A percentile compares a stretch with the other conserved stretches of the same genome.
Evolutionary conservation across 2,797 vertebrate species (phyloP).

Genomic region (Gymnoscopelus microlampas): DNA sequence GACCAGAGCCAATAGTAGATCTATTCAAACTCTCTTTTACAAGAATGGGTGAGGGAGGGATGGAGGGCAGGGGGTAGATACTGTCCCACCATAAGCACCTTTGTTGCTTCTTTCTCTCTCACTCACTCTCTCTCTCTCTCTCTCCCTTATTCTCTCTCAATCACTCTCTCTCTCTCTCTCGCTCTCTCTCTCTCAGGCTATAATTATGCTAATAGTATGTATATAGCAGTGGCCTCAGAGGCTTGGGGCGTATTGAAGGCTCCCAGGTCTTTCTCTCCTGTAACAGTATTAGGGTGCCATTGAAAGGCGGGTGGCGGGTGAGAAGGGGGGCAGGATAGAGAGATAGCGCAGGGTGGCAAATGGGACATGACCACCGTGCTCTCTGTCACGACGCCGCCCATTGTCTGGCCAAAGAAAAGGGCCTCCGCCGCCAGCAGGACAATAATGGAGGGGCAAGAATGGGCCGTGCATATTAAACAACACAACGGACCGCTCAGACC

Average conservation of each 20-base stretch:
- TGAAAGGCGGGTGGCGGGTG: slow-evolving; percentile 71
- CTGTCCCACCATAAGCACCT: slow-evolving; percentile 77
- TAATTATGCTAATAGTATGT: slow-evolving; percentile 99
- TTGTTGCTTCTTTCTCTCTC: slow-evolving; percentile 57
- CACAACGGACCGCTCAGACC: slow-evolving; percentile 58
- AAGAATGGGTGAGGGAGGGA: slow-evolving; percentile 44
- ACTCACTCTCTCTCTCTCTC: slow-evolving; percentile 38
- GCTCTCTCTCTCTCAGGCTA: slow-evolving; percentile 77
- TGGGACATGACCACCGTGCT: slow-evolving; percentile 81
- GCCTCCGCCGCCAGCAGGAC: slow-evolving; percentile 73
- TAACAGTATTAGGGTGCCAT: slow-evolving; percentile 81
- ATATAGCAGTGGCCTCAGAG: slow-evolving; percentile 92
- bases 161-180: slow-evolving; percentile 29
- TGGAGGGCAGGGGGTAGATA: slow-evolving; percentile 22
- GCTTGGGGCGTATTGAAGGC: slow-evolving; percentile 92
- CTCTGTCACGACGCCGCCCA: slow-evolving; percentile 78
- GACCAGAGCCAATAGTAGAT: slow-evolving; percentile 65
- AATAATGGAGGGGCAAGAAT: slow-evolving; percentile 80
- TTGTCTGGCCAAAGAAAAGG: slow-evolving; percentile 80
- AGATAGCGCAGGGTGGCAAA: slow-evolving; percentile 80
- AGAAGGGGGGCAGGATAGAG: slow-evolving; percentile 73
- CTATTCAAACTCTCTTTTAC: slow-evolving; percentile 66
- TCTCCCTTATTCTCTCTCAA: neutral
- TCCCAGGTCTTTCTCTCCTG: slow-evolving; percentile 85
- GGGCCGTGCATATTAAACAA: slow-evolving; percentile 81